Percentiles rank a stretch among this genome's conserved stretches.
phyloP scores from a whole-genome alignment of 2,113 vertebrate genomes.

The Peromyscus californicus region DNA sequence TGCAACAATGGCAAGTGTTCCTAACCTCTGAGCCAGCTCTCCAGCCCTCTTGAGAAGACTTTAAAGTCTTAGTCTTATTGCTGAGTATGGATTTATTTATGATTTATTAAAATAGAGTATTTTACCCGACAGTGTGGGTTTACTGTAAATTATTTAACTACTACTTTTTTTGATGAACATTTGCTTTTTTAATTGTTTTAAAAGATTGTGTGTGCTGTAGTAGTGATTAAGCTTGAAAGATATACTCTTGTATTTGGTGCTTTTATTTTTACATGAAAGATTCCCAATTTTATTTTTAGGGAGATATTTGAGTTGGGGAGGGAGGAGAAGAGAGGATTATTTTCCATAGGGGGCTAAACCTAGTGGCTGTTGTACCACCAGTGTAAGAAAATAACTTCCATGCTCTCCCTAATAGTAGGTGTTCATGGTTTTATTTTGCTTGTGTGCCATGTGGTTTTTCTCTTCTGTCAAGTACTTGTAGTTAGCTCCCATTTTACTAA shows the following conservation, averaged over 20 bases:
- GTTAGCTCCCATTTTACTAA: background rate
- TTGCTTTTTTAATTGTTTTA: background rate
- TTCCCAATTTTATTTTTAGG: constrained; percentile 10
- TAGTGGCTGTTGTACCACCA: background rate
- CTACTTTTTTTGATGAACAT: background rate
- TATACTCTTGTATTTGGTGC: background rate
- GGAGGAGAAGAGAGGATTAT: background rate
- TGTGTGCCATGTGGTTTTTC: background rate
- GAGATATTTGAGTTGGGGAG: background rate
- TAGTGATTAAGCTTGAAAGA: background rate
- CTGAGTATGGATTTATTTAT: background rate
- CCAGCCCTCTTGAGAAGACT: background rate
- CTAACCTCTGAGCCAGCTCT: background rate
- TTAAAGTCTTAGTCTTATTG: background rate
- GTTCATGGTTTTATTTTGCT: constrained; percentile 11
- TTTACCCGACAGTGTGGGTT: background rate
- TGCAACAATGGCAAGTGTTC: background rate
- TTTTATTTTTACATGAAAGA: constrained; percentile 1
- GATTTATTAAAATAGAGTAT: background rate
- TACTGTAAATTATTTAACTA: background rate
- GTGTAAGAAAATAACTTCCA: constrained; percentile 5
- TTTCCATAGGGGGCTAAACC: constrained; percentile 26
- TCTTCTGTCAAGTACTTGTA: constrained; percentile 7
- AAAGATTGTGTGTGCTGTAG: background rate
- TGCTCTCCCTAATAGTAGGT: background rate